Percentiles rank a stretch among this genome's conserved stretches.
Evolutionary conservation across 2,888 invertebrate species (phyloP).

Genomic region (Dendrolimus pini): DNA sequence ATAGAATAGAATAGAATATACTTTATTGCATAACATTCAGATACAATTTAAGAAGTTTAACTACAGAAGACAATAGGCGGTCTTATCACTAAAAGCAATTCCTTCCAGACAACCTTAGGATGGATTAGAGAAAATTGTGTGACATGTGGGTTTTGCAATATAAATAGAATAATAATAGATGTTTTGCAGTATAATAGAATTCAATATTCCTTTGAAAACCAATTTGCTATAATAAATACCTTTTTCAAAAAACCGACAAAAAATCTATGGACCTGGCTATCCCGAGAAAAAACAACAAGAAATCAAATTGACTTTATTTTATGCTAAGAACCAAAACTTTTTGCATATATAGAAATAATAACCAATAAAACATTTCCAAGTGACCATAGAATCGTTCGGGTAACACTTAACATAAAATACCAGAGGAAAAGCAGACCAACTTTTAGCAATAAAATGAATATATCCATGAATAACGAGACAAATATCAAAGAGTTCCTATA

Average conservation of each 20-base stretch:
- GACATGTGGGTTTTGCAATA: too few relatives aligned
- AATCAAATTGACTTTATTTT: conserved; percentile 5
- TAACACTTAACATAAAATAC: conserved; percentile 2
- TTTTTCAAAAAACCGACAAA: conserved; percentile 5
- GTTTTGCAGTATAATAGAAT: too few relatives aligned
- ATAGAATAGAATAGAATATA: too few relatives aligned
- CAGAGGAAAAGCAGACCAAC: neutral
- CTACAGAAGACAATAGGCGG: too few relatives aligned
- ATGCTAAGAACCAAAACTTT: conserved; percentile 4
- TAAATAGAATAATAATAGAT: too few relatives aligned
- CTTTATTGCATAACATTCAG: too few relatives aligned
- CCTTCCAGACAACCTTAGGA: too few relatives aligned
- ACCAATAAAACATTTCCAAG: conserved; percentile 2
- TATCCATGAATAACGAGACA: neutral
- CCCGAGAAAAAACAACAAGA: neutral
- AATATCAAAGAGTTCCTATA: too few relatives aligned
- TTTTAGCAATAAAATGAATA: neutral
- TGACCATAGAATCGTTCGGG: conserved; percentile 6
- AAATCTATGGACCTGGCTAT: neutral
- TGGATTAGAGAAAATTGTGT: too few relatives aligned
- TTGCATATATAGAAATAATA: conserved; percentile 7
- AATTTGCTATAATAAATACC: conserved; percentile 5
- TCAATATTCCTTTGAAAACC: conserved; percentile 4
- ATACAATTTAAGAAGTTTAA: too few relatives aligned
- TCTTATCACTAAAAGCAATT: too few relatives aligned